A percentile compares a stretch with the other conserved stretches of the same genome.
These are phyloP conservation scores for Paracanthobrama guichenoti DNA, from an alignment of 2,113 vertebrate species.

Conservation along the genomic window DNA sequence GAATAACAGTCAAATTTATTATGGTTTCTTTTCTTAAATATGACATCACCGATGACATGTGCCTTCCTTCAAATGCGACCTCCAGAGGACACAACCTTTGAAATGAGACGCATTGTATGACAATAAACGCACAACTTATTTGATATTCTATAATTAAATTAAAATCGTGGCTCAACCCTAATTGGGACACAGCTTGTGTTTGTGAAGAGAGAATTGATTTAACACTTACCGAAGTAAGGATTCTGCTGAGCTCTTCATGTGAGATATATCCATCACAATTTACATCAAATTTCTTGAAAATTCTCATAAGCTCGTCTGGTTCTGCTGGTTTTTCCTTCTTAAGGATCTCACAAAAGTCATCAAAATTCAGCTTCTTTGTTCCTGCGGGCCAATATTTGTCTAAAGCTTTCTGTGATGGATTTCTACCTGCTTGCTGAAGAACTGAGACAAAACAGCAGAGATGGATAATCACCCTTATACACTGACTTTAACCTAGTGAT, in stretches of 20 bases:
- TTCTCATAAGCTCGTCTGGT: slow-evolving; percentile 78
- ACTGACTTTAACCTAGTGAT: neutral
- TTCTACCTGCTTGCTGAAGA: slow-evolving; percentile 89
- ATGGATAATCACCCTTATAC: neutral
- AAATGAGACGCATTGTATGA: too few relatives aligned
- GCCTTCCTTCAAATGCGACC: too few relatives aligned
- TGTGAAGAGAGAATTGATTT: neutral
- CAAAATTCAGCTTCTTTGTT: slow-evolving; percentile 88
- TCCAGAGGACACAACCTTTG: too few relatives aligned
- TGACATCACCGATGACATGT: too few relatives aligned
- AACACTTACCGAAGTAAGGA: slow-evolving; percentile 86
- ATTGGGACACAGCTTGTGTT: neutral
- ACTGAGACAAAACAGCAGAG: slow-evolving; percentile 67
- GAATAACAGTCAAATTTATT: too few relatives aligned
- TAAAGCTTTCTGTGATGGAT: slow-evolving; percentile 83
- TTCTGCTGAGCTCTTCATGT: slow-evolving; percentile 80
- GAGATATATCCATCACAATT: slow-evolving; percentile 81
- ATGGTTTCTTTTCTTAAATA: too few relatives aligned
- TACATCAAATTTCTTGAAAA: slow-evolving; percentile 85
- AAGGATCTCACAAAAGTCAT: slow-evolving; percentile 92
- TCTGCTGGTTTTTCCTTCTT: slow-evolving; percentile 82
- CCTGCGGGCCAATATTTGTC: slow-evolving; percentile 85
- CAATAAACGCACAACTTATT: too few relatives aligned
- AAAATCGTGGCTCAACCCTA: too few relatives aligned
- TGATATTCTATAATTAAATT: too few relatives aligned